Conservation (phyloP, 2,797 vertebrate genomes). For the Emydoidea blandingii region DNA sequence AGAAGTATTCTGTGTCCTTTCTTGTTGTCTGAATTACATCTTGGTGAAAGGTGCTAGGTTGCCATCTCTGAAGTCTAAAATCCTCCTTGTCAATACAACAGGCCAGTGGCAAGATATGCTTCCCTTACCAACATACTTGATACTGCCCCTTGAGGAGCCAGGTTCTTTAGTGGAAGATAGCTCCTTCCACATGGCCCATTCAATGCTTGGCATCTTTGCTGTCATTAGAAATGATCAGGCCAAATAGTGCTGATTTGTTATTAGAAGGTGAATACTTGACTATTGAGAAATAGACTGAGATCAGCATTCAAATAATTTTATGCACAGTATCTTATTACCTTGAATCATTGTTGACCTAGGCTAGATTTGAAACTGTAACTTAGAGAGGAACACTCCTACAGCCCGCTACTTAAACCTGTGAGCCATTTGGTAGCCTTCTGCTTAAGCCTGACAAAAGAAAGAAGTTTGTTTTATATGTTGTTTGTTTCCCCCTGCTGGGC, state of each 20-base stretch:
- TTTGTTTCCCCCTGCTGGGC: not conserved
- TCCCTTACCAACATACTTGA: not conserved
- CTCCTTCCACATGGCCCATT: not conserved
- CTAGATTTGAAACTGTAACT: not conserved
- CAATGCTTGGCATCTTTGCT: not conserved
- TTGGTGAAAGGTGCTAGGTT: not conserved
- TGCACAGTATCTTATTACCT: constrained; percentile 12
- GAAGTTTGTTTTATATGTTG: not conserved
- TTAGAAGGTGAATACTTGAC: not conserved
- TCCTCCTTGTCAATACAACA: not conserved
- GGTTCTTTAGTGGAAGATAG: fast-evolving
- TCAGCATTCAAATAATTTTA: constrained; percentile 2
- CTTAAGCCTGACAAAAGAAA: not conserved
- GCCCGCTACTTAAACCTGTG: not conserved
- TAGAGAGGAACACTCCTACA: not conserved
- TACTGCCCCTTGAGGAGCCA: fast-evolving
- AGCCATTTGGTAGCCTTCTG: not conserved
- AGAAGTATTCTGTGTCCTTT: not conserved
- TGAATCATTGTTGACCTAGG: not conserved
- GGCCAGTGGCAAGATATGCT: not conserved
- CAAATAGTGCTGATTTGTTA: not conserved
- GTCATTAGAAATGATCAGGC: not conserved
- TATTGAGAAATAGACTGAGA: not conserved
- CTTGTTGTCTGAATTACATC: not conserved
- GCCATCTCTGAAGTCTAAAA: not conserved